Evolutionary conservation across 1,140 invertebrate species (phyloP).

Genomic region (Cydia amplana): DNA sequence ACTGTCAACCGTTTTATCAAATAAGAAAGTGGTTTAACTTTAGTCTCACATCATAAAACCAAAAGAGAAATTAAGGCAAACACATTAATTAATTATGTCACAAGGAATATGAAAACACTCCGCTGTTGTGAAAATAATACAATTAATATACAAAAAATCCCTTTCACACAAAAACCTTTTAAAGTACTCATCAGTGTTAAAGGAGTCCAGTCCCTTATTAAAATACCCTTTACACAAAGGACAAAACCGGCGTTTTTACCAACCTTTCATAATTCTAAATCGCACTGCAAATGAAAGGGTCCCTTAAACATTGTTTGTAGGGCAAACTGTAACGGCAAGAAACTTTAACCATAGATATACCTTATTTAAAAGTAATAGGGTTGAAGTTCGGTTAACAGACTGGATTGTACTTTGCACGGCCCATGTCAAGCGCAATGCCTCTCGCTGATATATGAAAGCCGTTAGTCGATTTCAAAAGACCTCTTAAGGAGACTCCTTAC

Average conservation of each 20-base stretch:
- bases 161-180: conserved; percentile 7
- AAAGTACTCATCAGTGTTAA: conserved; percentile 15
- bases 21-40: no score
- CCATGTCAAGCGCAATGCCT: conserved; percentile 53
- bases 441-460: conserved; percentile 52
- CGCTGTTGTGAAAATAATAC: not conserved
- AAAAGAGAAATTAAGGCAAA: no score
- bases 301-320: conserved; percentile 41
- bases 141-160: conserved; percentile 9
- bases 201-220: conserved; percentile 18
- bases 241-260: conserved; percentile 42
- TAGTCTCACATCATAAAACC: no score
- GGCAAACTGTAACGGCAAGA: conserved; percentile 41
- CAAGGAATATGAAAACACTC: not conserved
- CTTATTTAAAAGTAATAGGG: not conserved
- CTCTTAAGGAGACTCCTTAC: not conserved
- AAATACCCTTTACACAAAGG: conserved; percentile 17
- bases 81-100: not conserved
- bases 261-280: conserved; percentile 41
- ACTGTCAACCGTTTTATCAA: no score
- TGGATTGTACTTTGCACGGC: conserved; percentile 34
- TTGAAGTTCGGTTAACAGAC: not conserved
- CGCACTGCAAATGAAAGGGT: conserved; percentile 41
- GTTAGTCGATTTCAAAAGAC: conserved; percentile 19
- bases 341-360: not conserved